A percentile compares a stretch with the other conserved stretches of the same genome.
Conservation (phyloP, 2,113 vertebrate genomes). For the Montifringilla adamsi region DNA sequence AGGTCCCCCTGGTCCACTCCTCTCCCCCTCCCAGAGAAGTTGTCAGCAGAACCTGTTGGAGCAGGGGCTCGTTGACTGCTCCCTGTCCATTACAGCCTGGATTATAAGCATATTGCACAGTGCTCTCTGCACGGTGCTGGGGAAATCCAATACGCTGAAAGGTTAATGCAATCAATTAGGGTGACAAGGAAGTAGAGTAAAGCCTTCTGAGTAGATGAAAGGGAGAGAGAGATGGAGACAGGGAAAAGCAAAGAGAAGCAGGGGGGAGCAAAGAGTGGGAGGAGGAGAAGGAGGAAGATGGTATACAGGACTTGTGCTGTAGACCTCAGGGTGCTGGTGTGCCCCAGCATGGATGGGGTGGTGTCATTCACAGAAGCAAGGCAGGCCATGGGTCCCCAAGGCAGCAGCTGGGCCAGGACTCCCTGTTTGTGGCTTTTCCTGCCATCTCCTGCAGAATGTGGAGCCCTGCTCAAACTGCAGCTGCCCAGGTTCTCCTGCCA, state of each 20-base stretch:
- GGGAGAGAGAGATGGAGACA: constrained; percentile 77
- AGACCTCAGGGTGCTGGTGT: background rate
- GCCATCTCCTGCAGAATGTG: background rate
- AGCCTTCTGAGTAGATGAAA: constrained; percentile 94
- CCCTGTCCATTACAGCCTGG: constrained; percentile 96
- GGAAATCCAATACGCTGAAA: constrained; percentile 99
- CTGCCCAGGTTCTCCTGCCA: background rate
- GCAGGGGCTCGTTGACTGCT: constrained; percentile 94
- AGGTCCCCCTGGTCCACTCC: rapidly evolving
- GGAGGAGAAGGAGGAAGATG: constrained; percentile 71
- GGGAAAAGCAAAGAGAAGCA: constrained; percentile 50
- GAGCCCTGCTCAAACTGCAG: background rate
- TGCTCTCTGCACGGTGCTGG: constrained; percentile 94
- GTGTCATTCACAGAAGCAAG: background rate
- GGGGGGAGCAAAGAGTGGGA: background rate
- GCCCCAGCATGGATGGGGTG: background rate
- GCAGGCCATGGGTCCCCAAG: background rate
- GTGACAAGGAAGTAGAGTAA: constrained; percentile 99
- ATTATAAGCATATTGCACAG: constrained; percentile 99
- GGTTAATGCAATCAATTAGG: constrained; percentile 99
- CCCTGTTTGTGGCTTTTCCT: background rate
- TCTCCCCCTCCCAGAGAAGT: constrained; percentile 34
- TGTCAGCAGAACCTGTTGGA: constrained; percentile 72
- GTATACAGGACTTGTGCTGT: constrained; percentile 17
- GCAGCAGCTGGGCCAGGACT: background rate